These are phyloP conservation scores for Haliclona indistincta DNA, from an alignment of 37 sponge, comb jelly and placozoan species.

Conservation along the genomic window DNA sequence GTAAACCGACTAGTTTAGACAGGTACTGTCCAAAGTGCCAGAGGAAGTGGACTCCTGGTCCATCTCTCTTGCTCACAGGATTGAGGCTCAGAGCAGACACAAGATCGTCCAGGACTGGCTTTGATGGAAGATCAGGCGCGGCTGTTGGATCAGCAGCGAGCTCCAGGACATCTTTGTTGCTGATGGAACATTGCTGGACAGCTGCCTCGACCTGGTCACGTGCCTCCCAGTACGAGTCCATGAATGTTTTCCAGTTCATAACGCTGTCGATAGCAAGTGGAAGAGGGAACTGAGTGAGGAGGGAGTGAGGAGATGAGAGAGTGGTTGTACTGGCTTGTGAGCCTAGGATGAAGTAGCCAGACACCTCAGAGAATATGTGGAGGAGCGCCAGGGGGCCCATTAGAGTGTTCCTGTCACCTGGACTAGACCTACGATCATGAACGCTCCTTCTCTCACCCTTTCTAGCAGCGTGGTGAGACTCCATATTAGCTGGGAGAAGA, in stretches of 20 bases:
- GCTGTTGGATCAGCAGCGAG: not conserved
- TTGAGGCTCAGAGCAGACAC: not conserved
- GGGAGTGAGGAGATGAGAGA: slow-evolving; percentile 47
- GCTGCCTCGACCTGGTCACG: not conserved
- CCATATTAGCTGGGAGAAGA: not conserved
- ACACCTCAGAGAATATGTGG: slow-evolving; percentile 27
- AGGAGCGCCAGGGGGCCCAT: slow-evolving; percentile 38
- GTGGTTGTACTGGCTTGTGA: not conserved
- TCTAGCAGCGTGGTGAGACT: too few species aligned
- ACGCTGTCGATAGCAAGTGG: not conserved
- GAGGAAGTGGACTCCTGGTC: slow-evolving; percentile 15
- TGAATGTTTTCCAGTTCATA: slow-evolving; percentile 2
- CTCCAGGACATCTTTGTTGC: not conserved
- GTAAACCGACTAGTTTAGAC: slow-evolving; percentile 35
- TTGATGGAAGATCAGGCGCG: not conserved
- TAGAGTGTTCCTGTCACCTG: not conserved
- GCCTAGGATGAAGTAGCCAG: slow-evolving; percentile 17
- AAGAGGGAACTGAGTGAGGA: slow-evolving; percentile 30
- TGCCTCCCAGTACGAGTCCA: slow-evolving; percentile 10
- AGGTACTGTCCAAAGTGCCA: slow-evolving; percentile 46
- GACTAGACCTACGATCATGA: not conserved
- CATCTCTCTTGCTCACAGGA: not conserved
- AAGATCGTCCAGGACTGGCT: not conserved
- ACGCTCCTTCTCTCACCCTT: not conserved
- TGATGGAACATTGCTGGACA: not conserved